These are phyloP conservation scores for Ernsta delagoae DNA, from an alignment of 2,888 invertebrate species.

Conservation along the genomic window DNA sequence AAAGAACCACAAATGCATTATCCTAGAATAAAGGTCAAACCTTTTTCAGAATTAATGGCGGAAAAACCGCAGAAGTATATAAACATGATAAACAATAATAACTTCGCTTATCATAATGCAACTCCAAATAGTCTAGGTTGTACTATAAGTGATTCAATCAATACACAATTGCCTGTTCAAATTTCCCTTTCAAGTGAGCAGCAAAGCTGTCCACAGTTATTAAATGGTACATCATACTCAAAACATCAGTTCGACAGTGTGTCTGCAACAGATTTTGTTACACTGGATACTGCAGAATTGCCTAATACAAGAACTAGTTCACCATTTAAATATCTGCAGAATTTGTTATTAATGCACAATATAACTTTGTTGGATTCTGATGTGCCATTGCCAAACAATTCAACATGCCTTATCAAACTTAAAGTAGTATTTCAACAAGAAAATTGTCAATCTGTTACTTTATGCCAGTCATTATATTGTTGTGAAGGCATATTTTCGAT, in stretches of 20 bases:
- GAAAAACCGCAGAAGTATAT: conserved; percentile 45
- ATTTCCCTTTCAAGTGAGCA: conserved; percentile 4
- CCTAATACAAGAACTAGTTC: conserved; percentile 66
- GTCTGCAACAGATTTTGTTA: conserved; percentile 43
- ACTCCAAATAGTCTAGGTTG: background rate
- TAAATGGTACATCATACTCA: background rate
- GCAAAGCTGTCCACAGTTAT: background rate
- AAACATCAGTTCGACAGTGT: background rate
- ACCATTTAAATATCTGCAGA: conserved; percentile 66
- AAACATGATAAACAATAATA: conserved; percentile 39
- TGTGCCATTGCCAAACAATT: conserved; percentile 45
- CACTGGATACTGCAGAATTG: conserved; percentile 63
- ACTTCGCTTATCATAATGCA: background rate
- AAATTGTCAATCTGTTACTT: conserved; percentile 51
- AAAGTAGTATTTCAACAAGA: conserved; percentile 66
- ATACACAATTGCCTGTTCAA: conserved; percentile 7
- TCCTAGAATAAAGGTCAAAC: conserved; percentile 73
- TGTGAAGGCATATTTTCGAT: conserved; percentile 58
- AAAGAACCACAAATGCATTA: conserved; percentile 37
- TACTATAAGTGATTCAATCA: background rate
- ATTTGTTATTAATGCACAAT: conserved; percentile 59
- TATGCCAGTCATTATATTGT: conserved; percentile 60
- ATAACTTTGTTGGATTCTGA: conserved; percentile 55
- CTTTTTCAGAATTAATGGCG: conserved; percentile 69
- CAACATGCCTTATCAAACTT: conserved; percentile 63